Evolutionary conservation across 2,113 vertebrate genomes (phyloP), one percentile per base, ranked within the genome.

Genomic region (Esox niger): DNA sequence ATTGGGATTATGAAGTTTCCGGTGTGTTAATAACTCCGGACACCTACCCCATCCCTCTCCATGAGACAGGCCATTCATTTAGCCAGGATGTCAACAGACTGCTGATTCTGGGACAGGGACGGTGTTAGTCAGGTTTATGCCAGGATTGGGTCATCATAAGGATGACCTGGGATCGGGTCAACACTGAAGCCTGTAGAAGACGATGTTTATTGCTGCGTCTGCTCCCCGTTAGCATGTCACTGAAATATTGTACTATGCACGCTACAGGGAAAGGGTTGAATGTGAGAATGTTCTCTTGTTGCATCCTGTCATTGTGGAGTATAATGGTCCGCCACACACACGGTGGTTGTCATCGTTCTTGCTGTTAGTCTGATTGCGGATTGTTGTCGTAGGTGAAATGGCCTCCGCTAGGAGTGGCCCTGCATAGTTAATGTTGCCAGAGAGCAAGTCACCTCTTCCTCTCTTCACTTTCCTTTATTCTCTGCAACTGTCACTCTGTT

Each of bases 341-440:
- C 32, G 1, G 17, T 1, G 43, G 33, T 29, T 46, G 58, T 27
- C 32, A 33, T 33, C 56, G 49, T 55, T 21, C 49, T 55, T 66
- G 49, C 23, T 63, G 29, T 62, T 52, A 31, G 26, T 11, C 56
- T 29, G 25, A 26, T 58, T 15, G 15, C 49, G 21, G 47, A 31
- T 62, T 52, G 61, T 43, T 76, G 68, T 31, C 64, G 52, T 20
- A n/a, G 71, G 75, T 71, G 69, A 85, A 80, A 75, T 2, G 49
- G 60, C 59, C 66, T 75, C 57, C 33, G 1, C 31, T 76, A 58
- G 31, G 69, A 64, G 66, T 78, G 79, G 74, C 70, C 68, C 55
- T 32, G 27, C 49, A 69, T 52, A 52, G 52, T 35, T 59, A 32
- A 17, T 58, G 33, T 58, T 25, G 25, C 26, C 54, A 29, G 26